Percentiles rank a stretch among this genome's conserved stretches.
These are phyloP conservation scores for Halcyon smyrnensis DNA, from an alignment of 2,797 vertebrate species.

Conservation along the genomic window DNA sequence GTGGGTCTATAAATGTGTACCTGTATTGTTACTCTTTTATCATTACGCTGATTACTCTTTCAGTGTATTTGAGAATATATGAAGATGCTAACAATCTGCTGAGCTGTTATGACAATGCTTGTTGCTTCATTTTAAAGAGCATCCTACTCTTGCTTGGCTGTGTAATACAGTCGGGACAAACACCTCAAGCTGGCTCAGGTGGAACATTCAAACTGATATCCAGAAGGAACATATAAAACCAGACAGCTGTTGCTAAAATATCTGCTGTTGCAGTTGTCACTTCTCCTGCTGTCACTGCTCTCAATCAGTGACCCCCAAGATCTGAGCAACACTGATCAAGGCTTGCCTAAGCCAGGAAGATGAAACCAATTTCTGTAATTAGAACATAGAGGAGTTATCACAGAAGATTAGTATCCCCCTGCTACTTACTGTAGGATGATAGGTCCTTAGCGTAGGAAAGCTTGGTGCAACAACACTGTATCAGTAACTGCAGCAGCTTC, in stretches of 20 bases:
- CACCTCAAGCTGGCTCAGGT: not conserved
- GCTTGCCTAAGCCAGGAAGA: constrained; percentile 11
- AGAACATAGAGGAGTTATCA: constrained; percentile 39
- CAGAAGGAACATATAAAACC: not conserved
- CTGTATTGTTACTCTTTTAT: not conserved
- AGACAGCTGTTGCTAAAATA: constrained; percentile 59
- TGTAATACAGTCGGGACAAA: not conserved
- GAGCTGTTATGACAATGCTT: not conserved
- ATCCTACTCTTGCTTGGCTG: not conserved
- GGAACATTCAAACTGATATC: not conserved
- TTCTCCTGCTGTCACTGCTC: not conserved
- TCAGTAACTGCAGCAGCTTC: not conserved
- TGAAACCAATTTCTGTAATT: constrained; percentile 60
- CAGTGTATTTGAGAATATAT: not conserved
- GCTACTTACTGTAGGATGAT: not conserved
- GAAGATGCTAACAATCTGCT: not conserved
- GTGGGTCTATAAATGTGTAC: not conserved
- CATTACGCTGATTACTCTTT: not conserved
- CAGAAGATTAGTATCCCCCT: not conserved
- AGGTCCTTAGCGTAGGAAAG: not conserved
- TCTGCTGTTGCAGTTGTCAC: not conserved
- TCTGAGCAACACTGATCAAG: not conserved
- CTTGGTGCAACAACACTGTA: not conserved
- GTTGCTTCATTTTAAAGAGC: not conserved
- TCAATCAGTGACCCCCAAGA: not conserved